phyloP scores from a whole-genome alignment of 1,140 invertebrate species.

The Drosophila santomea region DNA sequence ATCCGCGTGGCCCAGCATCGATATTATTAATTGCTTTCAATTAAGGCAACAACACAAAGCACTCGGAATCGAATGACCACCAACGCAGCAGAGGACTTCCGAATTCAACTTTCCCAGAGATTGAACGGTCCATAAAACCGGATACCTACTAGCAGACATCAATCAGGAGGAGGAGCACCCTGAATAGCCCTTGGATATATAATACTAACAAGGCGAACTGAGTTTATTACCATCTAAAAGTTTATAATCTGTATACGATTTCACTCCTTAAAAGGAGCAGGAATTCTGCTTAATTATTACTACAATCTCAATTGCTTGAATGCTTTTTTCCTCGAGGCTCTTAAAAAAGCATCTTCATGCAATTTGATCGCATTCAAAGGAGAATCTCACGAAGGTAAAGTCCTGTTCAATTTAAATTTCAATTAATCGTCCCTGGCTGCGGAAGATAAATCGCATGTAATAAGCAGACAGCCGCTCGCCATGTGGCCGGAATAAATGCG shows the following conservation, averaged over 20 bases:
- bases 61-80: conserved; percentile 18
- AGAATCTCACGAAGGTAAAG: too few species aligned
- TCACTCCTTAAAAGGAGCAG: too few species aligned
- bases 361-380: too few species aligned
- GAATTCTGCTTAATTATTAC: too few species aligned
- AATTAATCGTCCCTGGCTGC: conserved; percentile 33
- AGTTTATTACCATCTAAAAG: too few species aligned
- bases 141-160: neutral
- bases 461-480: conserved; percentile 27
- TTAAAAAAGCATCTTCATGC: too few species aligned
- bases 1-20: conserved; percentile 29
- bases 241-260: too few species aligned
- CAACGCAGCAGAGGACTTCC: neutral
- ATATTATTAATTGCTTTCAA: conserved; percentile 72
- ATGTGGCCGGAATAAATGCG: conserved; percentile 43
- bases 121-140: neutral
- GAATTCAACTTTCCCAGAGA: neutral
- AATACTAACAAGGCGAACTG: too few species aligned
- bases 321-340: too few species aligned
- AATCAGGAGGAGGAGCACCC: neutral
- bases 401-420: conserved; percentile 38
- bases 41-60: conserved; percentile 49
- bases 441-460: conserved; percentile 43
- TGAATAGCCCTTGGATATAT: too few species aligned
- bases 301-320: too few species aligned